Base-by-base conservation (phyloP, 1,140 invertebrate genomes). In the Panagrolaimus sp. region DNA sequence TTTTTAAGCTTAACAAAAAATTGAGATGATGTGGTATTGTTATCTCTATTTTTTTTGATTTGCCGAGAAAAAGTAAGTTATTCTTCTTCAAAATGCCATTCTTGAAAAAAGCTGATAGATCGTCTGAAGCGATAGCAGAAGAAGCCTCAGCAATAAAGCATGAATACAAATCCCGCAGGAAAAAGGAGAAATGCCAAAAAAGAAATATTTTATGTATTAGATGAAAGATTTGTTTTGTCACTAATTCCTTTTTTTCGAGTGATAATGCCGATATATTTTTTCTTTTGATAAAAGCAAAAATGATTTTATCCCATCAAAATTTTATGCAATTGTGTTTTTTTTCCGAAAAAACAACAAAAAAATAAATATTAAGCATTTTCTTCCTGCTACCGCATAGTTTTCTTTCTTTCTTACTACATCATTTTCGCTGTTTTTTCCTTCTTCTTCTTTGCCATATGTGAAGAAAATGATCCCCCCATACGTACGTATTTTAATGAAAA, bases 151-250 rank as follows among this genome's bases (percentile, higher is more conserved):
- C n/a, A 38, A 38, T 38, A 28, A 58, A 58, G 52, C 52, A 58
- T 58, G 15, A 21, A 12, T 58, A 58, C 28, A 58, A 58, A 58
- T 58, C 52, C 52, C 52, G 17, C 17, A 58, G 52, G 52, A 58
- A 21, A 17, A 17, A 58, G 21, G 15, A 17, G 15, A 15, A 58
- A 14, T 21, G 52, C 52, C 21, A 21, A 17, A 21, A 28, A 28
- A 58, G 52, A 21, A 58, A 26, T 58, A 26, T 55, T 58, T 58
- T 58, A 28, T 8, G 52, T 58, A 58, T 58, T 58, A 58, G 32
- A 38, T 21, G 17, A 58, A 28, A 12, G 12, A 58, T 26, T n/a
- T 14, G 21, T 48, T 12, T 58, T 58, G 52, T 12, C 52, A 58
- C 32, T 58, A 26, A 28, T 21, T 21, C 32, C 32, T 17, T 17